Percentiles rank a stretch among this genome's conserved stretches.
Conservation (phyloP, 2,888 invertebrate genomes). For the Diarsia brunnea region DNA sequence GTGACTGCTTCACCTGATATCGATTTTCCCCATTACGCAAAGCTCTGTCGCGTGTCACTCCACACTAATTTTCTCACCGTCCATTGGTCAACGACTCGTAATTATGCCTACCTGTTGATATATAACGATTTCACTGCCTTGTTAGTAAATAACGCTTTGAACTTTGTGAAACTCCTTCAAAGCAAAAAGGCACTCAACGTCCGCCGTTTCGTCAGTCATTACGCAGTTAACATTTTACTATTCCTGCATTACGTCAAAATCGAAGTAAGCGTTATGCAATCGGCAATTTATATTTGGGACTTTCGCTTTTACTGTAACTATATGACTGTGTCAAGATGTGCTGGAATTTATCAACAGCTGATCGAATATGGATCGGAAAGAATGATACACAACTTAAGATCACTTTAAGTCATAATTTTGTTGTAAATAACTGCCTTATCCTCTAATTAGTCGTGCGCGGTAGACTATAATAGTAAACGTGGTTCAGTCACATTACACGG, state of each 20-base stretch:
- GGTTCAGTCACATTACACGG: slow-evolving; percentile 65
- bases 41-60: slow-evolving; percentile 67
- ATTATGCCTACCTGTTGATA: slow-evolving; percentile 76
- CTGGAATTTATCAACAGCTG: not conserved
- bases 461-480: slow-evolving; percentile 45
- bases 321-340: slow-evolving; percentile 3
- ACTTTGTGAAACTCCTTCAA: slow-evolving; percentile 49
- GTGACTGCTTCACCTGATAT: slow-evolving; percentile 38
- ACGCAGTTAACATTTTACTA: slow-evolving; percentile 52
- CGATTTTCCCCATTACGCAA: slow-evolving; percentile 65
- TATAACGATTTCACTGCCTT: slow-evolving; percentile 62
- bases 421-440: slow-evolving; percentile 38
- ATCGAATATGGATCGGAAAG: not conserved
- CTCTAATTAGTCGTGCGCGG: slow-evolving; percentile 48
- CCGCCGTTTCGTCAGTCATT: slow-evolving; percentile 35
- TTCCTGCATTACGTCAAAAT: slow-evolving; percentile 50
- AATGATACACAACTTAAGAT: not conserved
- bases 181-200: slow-evolving; percentile 47
- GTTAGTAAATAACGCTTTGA: slow-evolving; percentile 71
- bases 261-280: slow-evolving; percentile 30
- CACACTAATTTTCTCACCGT: slow-evolving; percentile 57
- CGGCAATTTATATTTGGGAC: slow-evolving; percentile 24
- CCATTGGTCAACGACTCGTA: slow-evolving; percentile 70
- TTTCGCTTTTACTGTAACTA: slow-evolving; percentile 26
- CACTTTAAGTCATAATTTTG: not conserved